Evolutionary conservation across 2,888 invertebrate genomes (phyloP).

Genomic region (Andrena haemorrhoa): DNA sequence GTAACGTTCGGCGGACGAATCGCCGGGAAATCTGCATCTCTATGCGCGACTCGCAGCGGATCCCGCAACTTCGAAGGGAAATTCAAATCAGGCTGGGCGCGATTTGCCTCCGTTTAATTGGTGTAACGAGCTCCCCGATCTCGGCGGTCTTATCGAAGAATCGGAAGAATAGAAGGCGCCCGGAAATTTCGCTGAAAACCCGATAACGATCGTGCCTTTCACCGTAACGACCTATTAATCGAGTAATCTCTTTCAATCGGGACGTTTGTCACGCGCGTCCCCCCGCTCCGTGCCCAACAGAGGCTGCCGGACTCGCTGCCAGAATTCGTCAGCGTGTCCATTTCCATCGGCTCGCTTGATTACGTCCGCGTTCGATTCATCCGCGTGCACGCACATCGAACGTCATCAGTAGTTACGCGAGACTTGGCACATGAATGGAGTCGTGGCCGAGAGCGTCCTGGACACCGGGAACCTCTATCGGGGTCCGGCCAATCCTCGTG

Average conservation of each 20-base stretch:
- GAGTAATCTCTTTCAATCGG: conserved; percentile 44
- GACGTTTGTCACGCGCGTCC: conserved; percentile 50
- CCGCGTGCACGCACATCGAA: conserved; percentile 48
- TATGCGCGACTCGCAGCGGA: neutral
- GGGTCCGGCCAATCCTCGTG: conserved; percentile 31
- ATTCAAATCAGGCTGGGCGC: neutral
- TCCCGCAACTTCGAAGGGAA: neutral
- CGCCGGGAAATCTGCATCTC: too few relatives aligned
- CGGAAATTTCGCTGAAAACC: neutral
- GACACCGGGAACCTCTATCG: conserved; percentile 49
- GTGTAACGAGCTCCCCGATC: neutral
- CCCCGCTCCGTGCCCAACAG: neutral
- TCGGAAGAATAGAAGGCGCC: neutral
- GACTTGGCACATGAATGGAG: conserved; percentile 65
- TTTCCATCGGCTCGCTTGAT: conserved; percentile 61
- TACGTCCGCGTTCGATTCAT: conserved; percentile 61
- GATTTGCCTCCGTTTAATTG: conserved; percentile 11
- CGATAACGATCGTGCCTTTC: neutral
- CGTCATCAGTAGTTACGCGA: conserved; percentile 66
- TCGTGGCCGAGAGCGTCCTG: conserved; percentile 52
- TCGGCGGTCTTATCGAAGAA: neutral
- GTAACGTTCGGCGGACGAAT: neutral
- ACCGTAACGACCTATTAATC: conserved; percentile 23
- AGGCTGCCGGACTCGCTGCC: conserved; percentile 14
- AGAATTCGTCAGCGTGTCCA: conserved; percentile 64